Evolutionary conservation across 2,113 vertebrate species (phyloP), one percentile per base, ranked within the genome.

Genomic region (Campylomormyrus numenius): DNA sequence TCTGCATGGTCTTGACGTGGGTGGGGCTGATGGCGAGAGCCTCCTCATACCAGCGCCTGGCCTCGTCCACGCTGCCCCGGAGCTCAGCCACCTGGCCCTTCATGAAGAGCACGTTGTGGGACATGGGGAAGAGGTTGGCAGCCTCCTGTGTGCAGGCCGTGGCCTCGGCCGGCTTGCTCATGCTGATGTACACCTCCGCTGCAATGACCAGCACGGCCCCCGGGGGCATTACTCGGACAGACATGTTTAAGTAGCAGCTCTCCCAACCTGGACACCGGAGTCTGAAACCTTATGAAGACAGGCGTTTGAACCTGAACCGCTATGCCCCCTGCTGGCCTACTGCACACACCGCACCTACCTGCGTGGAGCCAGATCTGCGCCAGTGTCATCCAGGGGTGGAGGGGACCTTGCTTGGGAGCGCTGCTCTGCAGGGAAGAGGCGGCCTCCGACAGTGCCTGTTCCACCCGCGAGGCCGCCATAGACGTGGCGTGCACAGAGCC

Each of bases 321-420:
- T 15, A 70, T 70, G 66, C 11, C 70, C 70, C 31, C 70, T 17
- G 15, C 31, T 77, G 31, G 31, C 35, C 74, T 1, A 31, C 10
- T 13, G 74, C 74, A 42, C 15, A n/a, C 35, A 19, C 17, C 4
- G 0, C 74, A 66, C 87, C 27, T 45, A 99, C 98, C 98, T 97
- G 98, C 98, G 86, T 99, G 98, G 88, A 99, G 97, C 98, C 98
- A 99, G 94, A 99, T 99, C 95, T 99, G 98, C 50, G 98, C 98
- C 92, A 99, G 95, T 0, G 98, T 99, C 98, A 99, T 98, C 98
- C 98, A 99, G 91, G 98, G 98, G 92, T 99, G 97, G 56, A 99
- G 92, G 0, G 98, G 98, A 48, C 98, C 98, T 80, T 99, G 98
- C 93, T 98, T 99, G 83, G 97, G 98, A 77, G 98, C 96, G 15